Conservation (phyloP, 2,113 vertebrate species). For the Aptenodytes forsteri region DNA sequence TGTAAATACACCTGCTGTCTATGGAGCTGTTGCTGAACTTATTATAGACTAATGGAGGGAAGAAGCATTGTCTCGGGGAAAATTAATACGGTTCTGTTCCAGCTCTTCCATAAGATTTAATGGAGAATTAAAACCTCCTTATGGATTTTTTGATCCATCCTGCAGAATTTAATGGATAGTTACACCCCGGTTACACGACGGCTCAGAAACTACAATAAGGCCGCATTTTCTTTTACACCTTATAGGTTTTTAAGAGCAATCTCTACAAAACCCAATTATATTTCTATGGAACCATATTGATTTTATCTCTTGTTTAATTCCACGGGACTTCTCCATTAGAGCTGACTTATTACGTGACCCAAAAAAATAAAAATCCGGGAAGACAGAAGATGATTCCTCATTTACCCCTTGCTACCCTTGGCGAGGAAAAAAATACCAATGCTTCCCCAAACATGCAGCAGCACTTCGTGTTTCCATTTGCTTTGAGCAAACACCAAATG, state of each 20-base stretch:
- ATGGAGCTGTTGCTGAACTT: not conserved
- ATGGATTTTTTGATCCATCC: conserved; percentile 36
- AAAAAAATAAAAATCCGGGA: not conserved
- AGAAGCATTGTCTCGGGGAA: not conserved
- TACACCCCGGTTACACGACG: not conserved
- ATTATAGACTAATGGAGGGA: not conserved
- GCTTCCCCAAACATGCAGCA: not conserved
- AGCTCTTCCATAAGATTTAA: conserved; percentile 46
- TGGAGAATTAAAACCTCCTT: conserved; percentile 37
- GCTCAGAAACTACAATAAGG: conserved; percentile 22
- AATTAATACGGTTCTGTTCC: not conserved
- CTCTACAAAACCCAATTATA: conserved; percentile 37
- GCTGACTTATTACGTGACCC: conserved; percentile 1
- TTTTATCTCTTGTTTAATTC: conserved; percentile 55
- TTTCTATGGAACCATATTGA: conserved; percentile 28
- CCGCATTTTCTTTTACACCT: conserved; percentile 14
- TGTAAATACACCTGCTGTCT: not conserved
- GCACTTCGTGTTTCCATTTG: not conserved
- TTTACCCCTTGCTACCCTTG: not conserved
- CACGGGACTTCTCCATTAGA: conserved; percentile 43
- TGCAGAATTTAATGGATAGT: conserved; percentile 44
- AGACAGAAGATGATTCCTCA: conserved; percentile 13
- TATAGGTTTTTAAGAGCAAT: conserved; percentile 41
- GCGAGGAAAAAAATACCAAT: not conserved
- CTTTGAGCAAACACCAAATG: conserved; percentile 3